Base-by-base conservation (phyloP, 2,113 vertebrate species). In the Apeltes quadracus region DNA sequence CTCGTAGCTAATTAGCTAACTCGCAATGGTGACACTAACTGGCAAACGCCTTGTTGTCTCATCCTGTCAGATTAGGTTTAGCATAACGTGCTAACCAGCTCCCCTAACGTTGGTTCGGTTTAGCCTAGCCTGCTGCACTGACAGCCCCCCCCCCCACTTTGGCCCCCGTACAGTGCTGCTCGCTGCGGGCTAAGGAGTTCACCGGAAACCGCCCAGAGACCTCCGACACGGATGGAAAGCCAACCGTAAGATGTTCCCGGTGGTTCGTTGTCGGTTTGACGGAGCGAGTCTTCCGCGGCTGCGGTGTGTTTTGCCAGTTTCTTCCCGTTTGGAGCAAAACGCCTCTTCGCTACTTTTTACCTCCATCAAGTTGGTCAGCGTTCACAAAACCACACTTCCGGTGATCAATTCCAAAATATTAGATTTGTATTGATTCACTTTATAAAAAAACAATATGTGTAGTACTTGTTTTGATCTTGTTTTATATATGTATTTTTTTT, bases 241-340 rank as follows among this genome's bases (percentile, higher is more conserved):
- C 43, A 78, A 68, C 69, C 50, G 5, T 16, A 18, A 23, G 9
- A 16, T 29, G 65, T 15, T 1, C 3, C 36, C 2, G 15, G 3
- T 12, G 2, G 36, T 25, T 29, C 25, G 0, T 0, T 0, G 1
- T 57, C 22, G 46, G 18, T 25, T 2, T 14, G 7, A 34, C 32
- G 32, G 7, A 34, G 32, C 32, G 32, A 34, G 32, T 34, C 32
- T 4, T 34, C 32, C 32, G 32, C 32, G 32, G 6, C 22, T 57
- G 29, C 6, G 51, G 43, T 23, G 51, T 67, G 51, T 80, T 72
- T 82, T 34, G 32, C 34, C 48, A 11, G 50, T 75, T 73, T 67
- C 86, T 93, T 93, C 91, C 92, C 92, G 93, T 86, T 89, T 76
- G 74, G 72, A 71, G 32, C 32, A 76, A n/a, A 58, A 83, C 89